phyloP scores from a whole-genome alignment of 2,113 vertebrate species.

The Hemichromis elongatus region DNA sequence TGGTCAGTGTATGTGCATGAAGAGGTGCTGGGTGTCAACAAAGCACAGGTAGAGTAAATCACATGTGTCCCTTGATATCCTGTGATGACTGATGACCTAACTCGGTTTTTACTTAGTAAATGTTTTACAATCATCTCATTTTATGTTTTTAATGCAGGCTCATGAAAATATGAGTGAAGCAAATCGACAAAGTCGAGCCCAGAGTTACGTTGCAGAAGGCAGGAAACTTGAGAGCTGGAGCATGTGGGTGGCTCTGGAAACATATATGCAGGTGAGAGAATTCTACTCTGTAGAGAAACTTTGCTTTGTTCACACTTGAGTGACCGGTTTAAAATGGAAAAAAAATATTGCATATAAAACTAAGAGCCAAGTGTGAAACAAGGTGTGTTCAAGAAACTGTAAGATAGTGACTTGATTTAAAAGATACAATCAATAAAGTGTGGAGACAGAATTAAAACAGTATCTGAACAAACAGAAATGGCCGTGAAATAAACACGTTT shows the following conservation, averaged over 20 bases:
- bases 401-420: too few species aligned
- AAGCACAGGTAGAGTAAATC: neutral
- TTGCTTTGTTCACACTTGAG: too few species aligned
- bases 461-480: too few species aligned
- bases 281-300: too few species aligned
- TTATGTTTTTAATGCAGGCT: neutral
- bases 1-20: conserved; percentile 79
- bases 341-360: too few species aligned
- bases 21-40: neutral
- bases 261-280: conserved; percentile 71
- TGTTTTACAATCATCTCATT: neutral
- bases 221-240: conserved; percentile 41
- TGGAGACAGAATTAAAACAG: too few species aligned
- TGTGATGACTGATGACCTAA: neutral
- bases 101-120: neutral
- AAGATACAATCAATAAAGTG: too few species aligned
- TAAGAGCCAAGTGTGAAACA: too few species aligned
- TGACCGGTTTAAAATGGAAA: too few species aligned
- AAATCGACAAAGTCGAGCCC: neutral
- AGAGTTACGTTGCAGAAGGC: conserved; percentile 21
- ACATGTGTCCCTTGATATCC: neutral
- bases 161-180: conserved; percentile 14
- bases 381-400: too few species aligned
- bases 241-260: conserved; percentile 68
- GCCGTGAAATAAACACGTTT: too few species aligned